Conservation (phyloP, 2,113 vertebrate genomes). For the Colinus virginianus region DNA sequence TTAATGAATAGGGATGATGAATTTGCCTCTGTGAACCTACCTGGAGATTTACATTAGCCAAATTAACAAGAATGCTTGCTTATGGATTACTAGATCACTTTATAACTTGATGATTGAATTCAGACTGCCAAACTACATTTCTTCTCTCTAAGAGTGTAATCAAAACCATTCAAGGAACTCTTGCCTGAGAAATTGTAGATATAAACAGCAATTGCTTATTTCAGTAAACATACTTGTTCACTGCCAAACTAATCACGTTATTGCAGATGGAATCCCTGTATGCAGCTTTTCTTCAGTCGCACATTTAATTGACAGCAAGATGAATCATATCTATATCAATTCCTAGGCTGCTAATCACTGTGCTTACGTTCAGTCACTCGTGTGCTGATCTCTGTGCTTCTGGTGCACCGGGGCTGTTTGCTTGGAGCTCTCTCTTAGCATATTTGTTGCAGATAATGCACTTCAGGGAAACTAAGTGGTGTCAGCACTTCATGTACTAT, state of each 20-base stretch:
- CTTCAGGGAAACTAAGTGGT: neutral
- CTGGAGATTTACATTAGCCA: constrained; percentile 21
- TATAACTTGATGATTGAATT: constrained; percentile 71
- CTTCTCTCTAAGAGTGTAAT: constrained; percentile 52
- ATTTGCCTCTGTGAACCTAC: constrained; percentile 43
- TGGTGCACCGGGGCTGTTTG: neutral
- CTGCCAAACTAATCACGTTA: constrained; percentile 54
- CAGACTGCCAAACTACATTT: constrained; percentile 61
- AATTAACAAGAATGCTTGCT: constrained; percentile 27
- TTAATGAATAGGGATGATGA: constrained; percentile 8
- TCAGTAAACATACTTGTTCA: constrained; percentile 59
- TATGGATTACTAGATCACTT: constrained; percentile 61
- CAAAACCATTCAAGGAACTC: constrained; percentile 67
- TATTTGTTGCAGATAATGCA: neutral
- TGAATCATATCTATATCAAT: constrained; percentile 65
- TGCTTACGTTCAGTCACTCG: neutral
- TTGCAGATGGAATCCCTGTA: constrained; percentile 60
- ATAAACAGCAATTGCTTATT: constrained; percentile 72
- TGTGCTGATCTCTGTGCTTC: neutral
- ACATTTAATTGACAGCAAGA: constrained; percentile 66
- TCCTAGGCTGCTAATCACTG: neutral
- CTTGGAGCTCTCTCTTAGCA: neutral
- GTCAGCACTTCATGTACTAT: neutral
- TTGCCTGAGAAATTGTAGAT: constrained; percentile 72
- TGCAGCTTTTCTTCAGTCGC: constrained; percentile 62